Base-by-base conservation (phyloP, 2,888 invertebrate genomes). In the Habrosyne pyritoides region DNA sequence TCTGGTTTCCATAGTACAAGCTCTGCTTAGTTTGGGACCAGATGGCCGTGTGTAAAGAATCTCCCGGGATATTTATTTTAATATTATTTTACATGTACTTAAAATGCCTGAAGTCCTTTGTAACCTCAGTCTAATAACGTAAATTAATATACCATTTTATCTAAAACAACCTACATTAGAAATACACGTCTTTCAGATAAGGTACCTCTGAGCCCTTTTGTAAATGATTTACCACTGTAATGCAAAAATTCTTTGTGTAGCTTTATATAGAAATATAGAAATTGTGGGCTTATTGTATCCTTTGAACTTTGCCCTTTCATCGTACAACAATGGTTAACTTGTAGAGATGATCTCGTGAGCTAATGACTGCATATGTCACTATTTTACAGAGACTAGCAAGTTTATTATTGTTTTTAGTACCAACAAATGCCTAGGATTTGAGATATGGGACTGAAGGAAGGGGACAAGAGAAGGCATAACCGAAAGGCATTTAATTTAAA, bases 231-330 rank as follows among this genome's bases (percentile, higher is more conserved):
- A 42, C 42, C 42, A 42, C 53, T 55, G 21, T 52, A 66, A 52
- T 60, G 50, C 60, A 50, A 24, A 24, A 24, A 24, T 24, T 24
- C 24, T 24, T 24, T 24, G 24, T 24, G 24, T 24, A 7, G 24
- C 24, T 24, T 24, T 24, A 24, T 24, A 24, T 24, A 24, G 42
- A n/a, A 52, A 57, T 57, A 64, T 51, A 63, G 56, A 60, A 64
- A 42, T 60, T 66, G 64, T 66, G 60, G 63, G 53, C 53, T 73
- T 58, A 71, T 60, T 67, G 63, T 70, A 63, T 66, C 64, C 71
- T 70, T 73, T 64, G 71, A 71, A 73, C 64, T 62, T 52, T 46
- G 56, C 59, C 64, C 68, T 63, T 70, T 70, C 60, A 61, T 54
- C 51, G 22, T 52, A 47, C 14, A 66, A 71, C 71, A 71, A 71